Evolutionary conservation across 1,140 invertebrate species (phyloP), one percentile per base, ranked within the genome.

Genomic region (Andricus grossulariae): DNA sequence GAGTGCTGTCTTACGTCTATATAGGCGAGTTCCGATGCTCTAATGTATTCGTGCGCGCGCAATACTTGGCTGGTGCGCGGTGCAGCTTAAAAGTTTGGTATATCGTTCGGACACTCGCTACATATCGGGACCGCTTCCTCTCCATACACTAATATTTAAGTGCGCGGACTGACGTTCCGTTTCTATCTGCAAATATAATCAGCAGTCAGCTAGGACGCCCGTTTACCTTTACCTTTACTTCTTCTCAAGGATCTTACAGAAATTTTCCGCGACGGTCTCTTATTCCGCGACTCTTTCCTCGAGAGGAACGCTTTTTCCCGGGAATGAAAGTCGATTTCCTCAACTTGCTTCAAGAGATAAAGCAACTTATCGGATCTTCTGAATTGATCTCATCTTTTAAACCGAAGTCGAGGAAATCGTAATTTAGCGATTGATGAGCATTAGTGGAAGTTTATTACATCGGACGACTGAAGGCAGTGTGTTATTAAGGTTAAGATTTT

Each of bases 41-140:
- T 66, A 66, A 66, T 66, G 21, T 66, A 66, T 32, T 25, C 54
- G 54, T 57, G 39, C 50, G 78, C 75, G 73, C 76, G 54, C 32
- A 21, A 73, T 39, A 50, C 75, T 75, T 79, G 78, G 78, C 75
- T 80, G 78, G 79, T 57, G 76, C 39, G 76, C 18, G 57, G 25
- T 21, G 57, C 57, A 66, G 57, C 57, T 66, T 39, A 50, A 75
- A 75, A 81, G 76, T 60, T 66, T 73, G 71, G 81, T 77, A 78
- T 84, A 81, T 80, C 83, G 83, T 83, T 83, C 83, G 81, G 82
- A 84, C 83, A 84, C 83, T 83, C 83, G 83, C 83, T 81, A 82
- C 80, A 84, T 84, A 83, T 84, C 83, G 80, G 78, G 83, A 84
- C 83, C 83, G 81, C 82, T 80, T 82, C 57, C 82, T 81, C 81